Evolutionary conservation across 1,140 invertebrate species (phyloP), one percentile per base, ranked within the genome.

Genomic region (Ips nitidus): DNA sequence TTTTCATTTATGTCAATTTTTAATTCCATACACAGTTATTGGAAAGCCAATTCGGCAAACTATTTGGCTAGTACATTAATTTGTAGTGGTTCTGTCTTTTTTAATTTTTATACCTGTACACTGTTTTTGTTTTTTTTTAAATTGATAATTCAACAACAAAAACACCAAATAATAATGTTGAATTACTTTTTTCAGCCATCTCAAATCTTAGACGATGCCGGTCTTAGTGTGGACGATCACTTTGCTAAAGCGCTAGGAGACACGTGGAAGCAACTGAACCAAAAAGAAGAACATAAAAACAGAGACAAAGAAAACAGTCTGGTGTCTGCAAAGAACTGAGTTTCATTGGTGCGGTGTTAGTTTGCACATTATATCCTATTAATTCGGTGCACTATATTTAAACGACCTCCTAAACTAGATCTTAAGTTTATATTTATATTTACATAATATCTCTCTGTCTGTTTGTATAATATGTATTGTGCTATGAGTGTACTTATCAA

Each of bases 231-330:
- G 22, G 96, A 98, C 82, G 96, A 98, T 80, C 95, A 98, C 78
- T 98, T 98, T 82, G 94, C 94, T 7, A 97, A 98, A 84, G 95
- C 96, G 1, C 84, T 98, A 3, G 95, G 95, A 1, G 94, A 96
- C 70, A 97, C 94, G 0, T 98, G 95, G 95, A 86, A 90, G 66
- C 91, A 93, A 81, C 85, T 98, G 71, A 76, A 79, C 59, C 78
- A 80, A 72, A 76, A 79, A 52, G 64, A 72, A 41, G 72, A 78
- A 67, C 67, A 76, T 0, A 77, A 77, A 66, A 76, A 56, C 53
- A 72, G 63, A 47, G 67, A 71, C n/a, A 70, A 52, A 63, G 75
- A 76, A 57, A 76, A 69, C 53, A 72, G 69, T 66, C 55, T 78
- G 53, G 69, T 73, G 36, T 66, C 66, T 22, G 69, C 67, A n/a